A percentile compares a stretch with the other conserved stretches of the same genome.
These are phyloP conservation scores for Oscheius onirici DNA, from an alignment of 2,888 invertebrate species.

Conservation along the genomic window DNA sequence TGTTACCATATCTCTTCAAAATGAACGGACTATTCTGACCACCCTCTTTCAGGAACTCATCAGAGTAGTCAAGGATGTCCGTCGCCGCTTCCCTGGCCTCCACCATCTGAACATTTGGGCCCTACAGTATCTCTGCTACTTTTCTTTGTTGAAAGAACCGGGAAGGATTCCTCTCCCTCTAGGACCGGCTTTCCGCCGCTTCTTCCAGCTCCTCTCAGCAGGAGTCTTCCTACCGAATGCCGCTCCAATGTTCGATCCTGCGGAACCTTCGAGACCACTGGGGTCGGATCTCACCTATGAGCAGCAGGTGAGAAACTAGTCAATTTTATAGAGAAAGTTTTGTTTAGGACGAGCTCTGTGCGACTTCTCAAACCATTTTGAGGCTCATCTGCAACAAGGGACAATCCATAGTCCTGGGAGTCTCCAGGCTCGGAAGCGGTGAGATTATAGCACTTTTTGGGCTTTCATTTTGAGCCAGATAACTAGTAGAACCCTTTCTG, in stretches of 20 bases:
- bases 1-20: too few relatives aligned
- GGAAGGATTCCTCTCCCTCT: constrained; percentile 88
- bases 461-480: too few relatives aligned
- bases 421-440: not conserved
- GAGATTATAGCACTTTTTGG: too few relatives aligned
- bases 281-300: constrained; percentile 84
- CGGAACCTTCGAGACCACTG: constrained; percentile 6
- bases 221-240: constrained; percentile 87
- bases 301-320: constrained; percentile 76
- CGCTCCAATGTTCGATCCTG: constrained; percentile 79
- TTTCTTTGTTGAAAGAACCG: constrained; percentile 81
- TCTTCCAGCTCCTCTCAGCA: constrained; percentile 88
- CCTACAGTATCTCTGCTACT: constrained; percentile 92
- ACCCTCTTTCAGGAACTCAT: constrained; percentile 77
- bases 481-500: too few relatives aligned
- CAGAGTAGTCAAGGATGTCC: constrained; percentile 89
- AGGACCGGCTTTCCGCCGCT: constrained; percentile 86
- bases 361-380: constrained; percentile 90
- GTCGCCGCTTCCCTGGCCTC: constrained; percentile 87
- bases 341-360: constrained; percentile 87
- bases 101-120: constrained; percentile 94
- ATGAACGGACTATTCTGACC: too few relatives aligned
- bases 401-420: constrained; percentile 39
- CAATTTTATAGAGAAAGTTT: not conserved
- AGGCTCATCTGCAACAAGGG: constrained; percentile 79